Conservation (phyloP, 2,113 vertebrate genomes). For the Thalassoma bifasciatum region DNA sequence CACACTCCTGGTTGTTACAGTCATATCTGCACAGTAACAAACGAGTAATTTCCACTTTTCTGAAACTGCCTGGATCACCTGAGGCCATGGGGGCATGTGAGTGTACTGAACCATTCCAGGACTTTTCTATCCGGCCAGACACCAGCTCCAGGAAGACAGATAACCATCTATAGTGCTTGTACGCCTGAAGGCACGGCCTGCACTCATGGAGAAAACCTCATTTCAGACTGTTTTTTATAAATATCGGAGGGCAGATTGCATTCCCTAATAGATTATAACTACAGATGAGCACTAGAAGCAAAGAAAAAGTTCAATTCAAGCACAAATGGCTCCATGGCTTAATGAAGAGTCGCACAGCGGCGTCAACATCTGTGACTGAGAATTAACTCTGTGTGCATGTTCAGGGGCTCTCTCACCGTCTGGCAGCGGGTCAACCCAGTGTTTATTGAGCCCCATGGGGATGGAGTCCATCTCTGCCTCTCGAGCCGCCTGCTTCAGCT, state of each 20-base stretch:
- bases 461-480: slow-evolving; percentile 99
- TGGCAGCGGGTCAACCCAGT: slow-evolving; percentile 98
- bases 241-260: background rate
- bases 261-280: background rate
- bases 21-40: background rate
- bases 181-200: slow-evolving; percentile 40
- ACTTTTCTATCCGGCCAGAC: slow-evolving; percentile 56
- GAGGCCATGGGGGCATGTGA: slow-evolving; percentile 14
- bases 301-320: slow-evolving; percentile 18
- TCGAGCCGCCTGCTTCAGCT: slow-evolving; percentile 95
- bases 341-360: slow-evolving; percentile 1
- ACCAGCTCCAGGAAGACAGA: slow-evolving; percentile 73
- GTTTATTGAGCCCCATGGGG: slow-evolving; percentile 98
- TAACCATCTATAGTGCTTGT: slow-evolving; percentile 58
- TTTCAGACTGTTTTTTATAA: slow-evolving; percentile 27
- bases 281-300: background rate
- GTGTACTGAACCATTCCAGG: slow-evolving; percentile 21
- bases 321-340: slow-evolving; percentile 14
- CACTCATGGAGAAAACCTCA: slow-evolving; percentile 32
- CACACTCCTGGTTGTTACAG: background rate
- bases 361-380: slow-evolving; percentile 19
- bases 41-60: slow-evolving; percentile 9
- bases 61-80: slow-evolving; percentile 23
- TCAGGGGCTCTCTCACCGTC: slow-evolving; percentile 84
- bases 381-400: background rate